phyloP scores from a whole-genome alignment of 1,140 invertebrate species.

The Temnothorax nylanderi region DNA sequence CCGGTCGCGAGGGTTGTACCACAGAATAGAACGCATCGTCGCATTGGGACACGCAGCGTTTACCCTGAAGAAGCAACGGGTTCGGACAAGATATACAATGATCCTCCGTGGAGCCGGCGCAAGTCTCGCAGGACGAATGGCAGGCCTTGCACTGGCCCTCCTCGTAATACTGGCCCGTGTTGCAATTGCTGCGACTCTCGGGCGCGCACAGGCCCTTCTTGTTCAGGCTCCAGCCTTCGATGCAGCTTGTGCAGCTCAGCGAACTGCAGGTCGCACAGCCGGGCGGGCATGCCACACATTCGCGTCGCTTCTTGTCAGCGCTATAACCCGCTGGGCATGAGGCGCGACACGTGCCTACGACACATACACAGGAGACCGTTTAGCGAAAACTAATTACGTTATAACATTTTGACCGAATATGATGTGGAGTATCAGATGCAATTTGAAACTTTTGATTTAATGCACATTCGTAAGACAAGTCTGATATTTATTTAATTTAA shows the following conservation, averaged over 20 bases:
- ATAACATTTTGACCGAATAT: background rate
- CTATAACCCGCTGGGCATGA: slow-evolving; percentile 90
- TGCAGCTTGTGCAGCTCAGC: slow-evolving; percentile 89
- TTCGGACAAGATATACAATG: slow-evolving; percentile 90
- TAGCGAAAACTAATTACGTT: background rate
- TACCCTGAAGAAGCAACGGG: slow-evolving; percentile 89
- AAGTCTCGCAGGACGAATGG: slow-evolving; percentile 90
- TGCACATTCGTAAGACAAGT: background rate
- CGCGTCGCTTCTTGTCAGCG: slow-evolving; percentile 91
- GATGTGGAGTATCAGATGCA: background rate
- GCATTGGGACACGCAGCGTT: slow-evolving; percentile 90
- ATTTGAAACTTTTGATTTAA: background rate
- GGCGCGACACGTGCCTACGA: slow-evolving; percentile 81
- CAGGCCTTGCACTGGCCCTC: slow-evolving; percentile 89
- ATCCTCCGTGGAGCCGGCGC: slow-evolving; percentile 89
- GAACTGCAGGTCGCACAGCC: slow-evolving; percentile 91
- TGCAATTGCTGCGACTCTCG: slow-evolving; percentile 88
- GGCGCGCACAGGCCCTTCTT: slow-evolving; percentile 90
- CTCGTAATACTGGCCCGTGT: slow-evolving; percentile 89
- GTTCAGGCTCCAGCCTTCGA: slow-evolving; percentile 90
- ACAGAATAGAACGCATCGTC: slow-evolving; percentile 89
- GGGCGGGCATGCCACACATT: slow-evolving; percentile 90
- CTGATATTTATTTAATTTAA: slow-evolving; percentile 5
- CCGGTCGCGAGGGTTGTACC: slow-evolving; percentile 86
- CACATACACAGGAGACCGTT: slow-evolving; percentile 68